Conservation (phyloP, 2,888 invertebrate genomes). For the Macrosiphum euphorbiae region DNA sequence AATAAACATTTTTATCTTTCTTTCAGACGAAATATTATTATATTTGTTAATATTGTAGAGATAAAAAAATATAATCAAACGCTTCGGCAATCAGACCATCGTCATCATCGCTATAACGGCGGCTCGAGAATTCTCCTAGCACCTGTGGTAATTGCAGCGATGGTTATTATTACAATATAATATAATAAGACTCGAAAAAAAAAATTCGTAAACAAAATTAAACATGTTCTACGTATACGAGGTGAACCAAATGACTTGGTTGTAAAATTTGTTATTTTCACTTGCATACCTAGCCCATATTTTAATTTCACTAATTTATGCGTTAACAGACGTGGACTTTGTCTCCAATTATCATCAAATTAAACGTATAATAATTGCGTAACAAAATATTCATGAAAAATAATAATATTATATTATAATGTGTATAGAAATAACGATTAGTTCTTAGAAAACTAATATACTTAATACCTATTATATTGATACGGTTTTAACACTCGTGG, state of each 20-base stretch:
- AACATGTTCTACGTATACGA: background rate
- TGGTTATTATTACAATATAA: background rate
- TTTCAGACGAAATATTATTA: background rate
- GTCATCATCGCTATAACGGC: background rate
- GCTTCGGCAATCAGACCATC: background rate
- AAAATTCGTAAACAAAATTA: background rate
- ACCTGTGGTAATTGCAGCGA: background rate
- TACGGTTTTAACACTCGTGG: background rate
- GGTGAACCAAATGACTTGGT: background rate
- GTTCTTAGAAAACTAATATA: conserved; percentile 18
- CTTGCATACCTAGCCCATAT: background rate
- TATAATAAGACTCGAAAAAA: background rate
- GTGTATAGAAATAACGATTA: background rate
- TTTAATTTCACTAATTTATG: conserved; percentile 11
- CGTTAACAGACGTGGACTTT: conserved; percentile 1
- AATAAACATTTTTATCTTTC: background rate
- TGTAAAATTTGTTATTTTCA: background rate
- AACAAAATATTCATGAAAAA: background rate
- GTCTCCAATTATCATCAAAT: conserved; percentile 25
- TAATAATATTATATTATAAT: background rate
- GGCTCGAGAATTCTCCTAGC: background rate
- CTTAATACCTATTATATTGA: background rate
- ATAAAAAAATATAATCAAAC: background rate
- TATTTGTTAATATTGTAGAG: background rate
- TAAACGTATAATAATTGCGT: background rate